A percentile compares a stretch with the other conserved stretches of the same genome.
Evolutionary conservation across 1,140 invertebrate species (phyloP).

Genomic region (Hylaeus volcanicus): DNA sequence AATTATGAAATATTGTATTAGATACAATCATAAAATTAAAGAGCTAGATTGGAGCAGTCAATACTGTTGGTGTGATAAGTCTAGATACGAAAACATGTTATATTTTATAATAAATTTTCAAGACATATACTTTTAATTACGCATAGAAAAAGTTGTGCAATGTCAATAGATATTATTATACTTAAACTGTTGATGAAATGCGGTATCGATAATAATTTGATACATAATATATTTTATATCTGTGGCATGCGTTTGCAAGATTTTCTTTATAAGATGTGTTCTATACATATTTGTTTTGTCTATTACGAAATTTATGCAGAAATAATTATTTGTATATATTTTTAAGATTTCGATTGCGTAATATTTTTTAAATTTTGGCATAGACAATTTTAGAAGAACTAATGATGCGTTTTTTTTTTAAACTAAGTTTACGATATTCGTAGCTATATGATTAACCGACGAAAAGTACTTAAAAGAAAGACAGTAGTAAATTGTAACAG

Average conservation of each 20-base stretch:
- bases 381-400: slow-evolving; percentile 11
- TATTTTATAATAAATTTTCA: slow-evolving; percentile 24
- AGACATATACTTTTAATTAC: slow-evolving; percentile 8
- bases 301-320: background rate
- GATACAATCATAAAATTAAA: slow-evolving; percentile 17
- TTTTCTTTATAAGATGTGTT: background rate
- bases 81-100: background rate
- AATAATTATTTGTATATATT: slow-evolving; percentile 7
- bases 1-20: slow-evolving; percentile 22
- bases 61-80: slow-evolving; percentile 10
- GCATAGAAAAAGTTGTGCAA: slow-evolving; percentile 8
- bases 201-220: background rate
- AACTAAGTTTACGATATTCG: slow-evolving; percentile 3
- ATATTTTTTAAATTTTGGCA: background rate
- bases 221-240: background rate
- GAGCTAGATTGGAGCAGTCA: background rate
- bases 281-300: background rate
- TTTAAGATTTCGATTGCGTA: slow-evolving; percentile 7
- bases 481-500: slow-evolving; percentile 21
- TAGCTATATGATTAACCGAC: background rate
- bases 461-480: slow-evolving; percentile 45
- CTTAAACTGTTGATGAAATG: background rate
- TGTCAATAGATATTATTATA: slow-evolving; percentile 4
- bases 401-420: slow-evolving; percentile 8
- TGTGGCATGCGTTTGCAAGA: slow-evolving; percentile 7